Conservation (phyloP, 1,140 invertebrate species). For the Apocrypta bakeri region DNA sequence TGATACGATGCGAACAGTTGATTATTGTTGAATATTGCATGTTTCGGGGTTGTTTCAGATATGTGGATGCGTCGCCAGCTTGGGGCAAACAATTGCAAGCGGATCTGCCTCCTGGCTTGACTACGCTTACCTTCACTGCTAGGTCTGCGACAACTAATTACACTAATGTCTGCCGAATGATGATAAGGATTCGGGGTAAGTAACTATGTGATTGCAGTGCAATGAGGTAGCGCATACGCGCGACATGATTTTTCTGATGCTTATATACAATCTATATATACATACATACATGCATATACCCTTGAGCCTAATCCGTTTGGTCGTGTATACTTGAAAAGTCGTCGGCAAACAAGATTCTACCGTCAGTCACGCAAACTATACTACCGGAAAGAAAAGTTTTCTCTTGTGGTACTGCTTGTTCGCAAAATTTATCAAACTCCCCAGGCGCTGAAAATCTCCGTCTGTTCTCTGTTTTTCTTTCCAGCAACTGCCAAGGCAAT, state of each 20-base stretch:
- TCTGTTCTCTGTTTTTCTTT: no score
- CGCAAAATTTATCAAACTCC: constrained; percentile 33
- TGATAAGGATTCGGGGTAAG: constrained; percentile 78
- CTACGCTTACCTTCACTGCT: constrained; percentile 78
- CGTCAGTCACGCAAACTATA: not conserved
- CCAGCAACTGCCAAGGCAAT: no score
- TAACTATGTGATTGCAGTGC: not conserved
- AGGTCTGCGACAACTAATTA: constrained; percentile 76
- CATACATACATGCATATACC: no score
- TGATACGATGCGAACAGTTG: not conserved
- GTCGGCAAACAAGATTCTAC: not conserved
- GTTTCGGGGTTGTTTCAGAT: constrained; percentile 64
- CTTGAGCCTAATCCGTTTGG: no score
- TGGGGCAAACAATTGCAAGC: constrained; percentile 81
- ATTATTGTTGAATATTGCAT: not conserved
- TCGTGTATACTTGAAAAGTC: not conserved
- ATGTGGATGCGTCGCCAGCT: constrained; percentile 77
- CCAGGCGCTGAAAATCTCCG: not conserved
- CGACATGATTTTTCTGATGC: not conserved
- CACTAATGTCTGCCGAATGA: constrained; percentile 77
- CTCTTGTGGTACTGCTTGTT: no score
- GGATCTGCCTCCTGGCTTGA: constrained; percentile 77
- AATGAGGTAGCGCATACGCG: not conserved
- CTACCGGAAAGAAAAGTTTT: not conserved
- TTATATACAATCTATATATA: not conserved